phyloP scores from a whole-genome alignment of 53 echinoderm and acorn worm species.

The Mesocentrotus franciscanus region DNA sequence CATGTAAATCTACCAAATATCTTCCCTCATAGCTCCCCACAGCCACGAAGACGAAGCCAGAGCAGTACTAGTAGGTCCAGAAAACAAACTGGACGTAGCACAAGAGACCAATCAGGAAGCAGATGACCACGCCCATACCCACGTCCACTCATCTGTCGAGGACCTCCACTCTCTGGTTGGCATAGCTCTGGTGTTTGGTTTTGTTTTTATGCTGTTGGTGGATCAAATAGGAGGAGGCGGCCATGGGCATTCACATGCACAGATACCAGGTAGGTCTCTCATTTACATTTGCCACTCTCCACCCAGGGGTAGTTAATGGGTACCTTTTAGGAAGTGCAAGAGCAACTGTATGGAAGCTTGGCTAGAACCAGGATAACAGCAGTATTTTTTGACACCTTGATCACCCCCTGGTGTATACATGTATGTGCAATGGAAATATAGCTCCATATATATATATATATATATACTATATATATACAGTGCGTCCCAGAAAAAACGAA shows the following conservation, averaged over 20 bases:
- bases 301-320: no score
- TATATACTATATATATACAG: no score
- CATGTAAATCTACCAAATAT: not conserved
- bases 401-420: no score
- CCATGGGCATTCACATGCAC: conserved; percentile 75
- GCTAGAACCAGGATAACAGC: no score
- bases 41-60: conserved; percentile 62
- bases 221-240: conserved; percentile 92
- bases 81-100: conserved; percentile 45
- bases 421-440: no score
- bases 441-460: no score
- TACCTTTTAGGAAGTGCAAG: no score
- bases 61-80: conserved; percentile 55
- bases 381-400: no score
- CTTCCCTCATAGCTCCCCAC: conserved; percentile 3
- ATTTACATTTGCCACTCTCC: not conserved
- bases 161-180: conserved; percentile 92
- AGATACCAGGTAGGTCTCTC: conserved; percentile 66
- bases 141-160: conserved; percentile 75
- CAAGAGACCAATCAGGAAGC: conserved; percentile 16
- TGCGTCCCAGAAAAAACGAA: no score
- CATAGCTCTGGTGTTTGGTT: conserved; percentile 96
- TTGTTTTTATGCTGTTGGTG: conserved; percentile 97
- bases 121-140: conserved; percentile 29
- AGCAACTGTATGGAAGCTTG: no score